phyloP scores from a whole-genome alignment of 2,113 vertebrate genomes.

The Microtus oregoni region DNA sequence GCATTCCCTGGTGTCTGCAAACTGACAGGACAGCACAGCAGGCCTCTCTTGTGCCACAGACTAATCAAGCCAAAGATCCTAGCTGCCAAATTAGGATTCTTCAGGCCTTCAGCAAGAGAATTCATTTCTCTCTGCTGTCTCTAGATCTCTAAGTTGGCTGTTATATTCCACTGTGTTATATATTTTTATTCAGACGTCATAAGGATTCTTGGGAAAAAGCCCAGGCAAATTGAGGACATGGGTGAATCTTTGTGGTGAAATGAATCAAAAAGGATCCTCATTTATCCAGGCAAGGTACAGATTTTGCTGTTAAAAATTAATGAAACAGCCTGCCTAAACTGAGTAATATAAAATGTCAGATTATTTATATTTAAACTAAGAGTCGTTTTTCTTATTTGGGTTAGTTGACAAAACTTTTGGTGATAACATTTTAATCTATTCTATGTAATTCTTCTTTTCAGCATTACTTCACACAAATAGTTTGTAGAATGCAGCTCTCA shows the following conservation, averaged over 20 bases:
- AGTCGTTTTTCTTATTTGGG: background rate
- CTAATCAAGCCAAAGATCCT: conserved; percentile 57
- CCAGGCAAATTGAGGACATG: background rate
- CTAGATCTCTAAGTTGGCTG: conserved; percentile 2
- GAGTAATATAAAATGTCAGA: conserved; percentile 36
- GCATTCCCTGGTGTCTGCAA: conserved; percentile 34
- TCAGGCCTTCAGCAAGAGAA: background rate
- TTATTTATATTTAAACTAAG: background rate
- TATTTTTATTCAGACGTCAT: conserved; percentile 41
- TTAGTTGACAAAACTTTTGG: background rate
- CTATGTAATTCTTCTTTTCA: background rate
- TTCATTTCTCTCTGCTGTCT: conserved; percentile 21
- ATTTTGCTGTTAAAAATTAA: conserved; percentile 46
- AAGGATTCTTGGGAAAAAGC: conserved; percentile 34
- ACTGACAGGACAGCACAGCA: conserved; percentile 27
- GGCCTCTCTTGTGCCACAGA: background rate
- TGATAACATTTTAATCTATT: background rate
- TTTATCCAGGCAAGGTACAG: background rate
- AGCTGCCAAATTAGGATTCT: conserved; percentile 57
- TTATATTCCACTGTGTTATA: conserved; percentile 14
- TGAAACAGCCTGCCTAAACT: background rate
- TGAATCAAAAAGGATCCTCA: background rate
- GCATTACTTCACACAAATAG: no score
- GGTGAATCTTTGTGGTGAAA: background rate
- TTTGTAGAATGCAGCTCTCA: background rate